Evolutionary conservation across 1,140 invertebrate genomes (phyloP), one percentile per base, ranked within the genome.

Genomic region (Pinna nobilis): DNA sequence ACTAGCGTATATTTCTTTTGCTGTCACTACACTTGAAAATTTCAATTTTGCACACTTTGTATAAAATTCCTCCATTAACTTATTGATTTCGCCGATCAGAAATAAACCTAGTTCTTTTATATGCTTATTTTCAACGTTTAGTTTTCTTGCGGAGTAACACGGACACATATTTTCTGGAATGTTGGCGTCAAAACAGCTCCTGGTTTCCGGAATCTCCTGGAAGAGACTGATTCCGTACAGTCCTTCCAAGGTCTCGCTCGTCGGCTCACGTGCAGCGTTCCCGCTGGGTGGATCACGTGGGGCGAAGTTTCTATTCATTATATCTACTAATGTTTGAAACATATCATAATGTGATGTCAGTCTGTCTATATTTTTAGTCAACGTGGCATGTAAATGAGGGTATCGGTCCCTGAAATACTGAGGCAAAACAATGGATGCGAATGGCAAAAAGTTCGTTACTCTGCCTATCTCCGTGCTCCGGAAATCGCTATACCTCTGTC

Each of bases 361-460:
- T 50, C 86, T 75, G 6, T 83, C 69, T 7, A 79, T 67, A 77
- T 98, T 98, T 9, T 85, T 78, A 63, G 89, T 89, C 18, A 98
- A 83, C 74, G 95, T 95, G 30, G 89, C 80, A 49, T 92, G 91
- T 1, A 93, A 91, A 33, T 91, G 81, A 0, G 92, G 92, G 84
- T 94, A 92, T 32, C 91, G 89, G 9, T 91, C 77, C 35, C 90
- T 88, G 78, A 95, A 94, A 87, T 92, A 93, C 25, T 92, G 87
- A 0, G 97, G 97, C 28, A 97, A 73, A 77, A 93, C 91, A 3
- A 97, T 87, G 78, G 94, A 94, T 13, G 96, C 90, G 69, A 96
- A 94, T 0, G 97, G 97, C 25, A 98, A 86, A 53, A 96, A 89
- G 84, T 98, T 96, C 87, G 98, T 96, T 72, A 97, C 90, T 85